Base-by-base conservation (phyloP, 2,113 vertebrate genomes). In the Calidris pugnax region DNA sequence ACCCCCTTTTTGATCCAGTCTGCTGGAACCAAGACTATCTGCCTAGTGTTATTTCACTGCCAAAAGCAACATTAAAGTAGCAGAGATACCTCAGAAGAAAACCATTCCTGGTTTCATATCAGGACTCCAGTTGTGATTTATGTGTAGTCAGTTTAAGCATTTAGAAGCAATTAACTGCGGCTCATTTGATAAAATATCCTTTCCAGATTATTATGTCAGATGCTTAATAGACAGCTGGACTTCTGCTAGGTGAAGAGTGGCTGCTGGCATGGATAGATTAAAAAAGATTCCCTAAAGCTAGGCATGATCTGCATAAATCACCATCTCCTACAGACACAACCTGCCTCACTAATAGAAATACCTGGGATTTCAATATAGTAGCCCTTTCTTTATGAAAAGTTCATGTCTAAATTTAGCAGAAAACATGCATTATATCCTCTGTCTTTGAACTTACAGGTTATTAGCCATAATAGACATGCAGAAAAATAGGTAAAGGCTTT, bases 171-270 rank as follows among this genome's bases (percentile, higher is more conserved):
- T 87, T 89, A 95, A 62, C 35, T 62, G 22, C 22, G 57, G 35
- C 78, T 92, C 56, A 85, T 91, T 93, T 84, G 60, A 72, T 64
- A 93, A 93, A 93, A 92, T 79, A 89, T 57, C n/a, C 32, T 87
- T 95, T 89, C 37, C 48, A 87, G 74, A 87, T 91, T 86, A 87
- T 89, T 83, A 86, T 66, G 66, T 84, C 88, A 89, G 20, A 78
- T 50, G 18, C 24, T 72, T 96, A 92, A 86, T 72, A 92, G 37
- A 85, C 4, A 4, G 66, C 28, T 57, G 37, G 73, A 67, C 60
- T 91, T 93, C 39, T 69, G 37, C 77, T 86, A 81, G 53, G 45
- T 83, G 57, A 91, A 95, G 39, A 53, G 56, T 35, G 16, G 53
- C 66, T 85, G 68, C 75, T 88, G 64, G 45, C 53, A 88, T 51